These are phyloP conservation scores for Leistus spinibarbis DNA, from an alignment of 2,888 invertebrate species.

Conservation along the genomic window DNA sequence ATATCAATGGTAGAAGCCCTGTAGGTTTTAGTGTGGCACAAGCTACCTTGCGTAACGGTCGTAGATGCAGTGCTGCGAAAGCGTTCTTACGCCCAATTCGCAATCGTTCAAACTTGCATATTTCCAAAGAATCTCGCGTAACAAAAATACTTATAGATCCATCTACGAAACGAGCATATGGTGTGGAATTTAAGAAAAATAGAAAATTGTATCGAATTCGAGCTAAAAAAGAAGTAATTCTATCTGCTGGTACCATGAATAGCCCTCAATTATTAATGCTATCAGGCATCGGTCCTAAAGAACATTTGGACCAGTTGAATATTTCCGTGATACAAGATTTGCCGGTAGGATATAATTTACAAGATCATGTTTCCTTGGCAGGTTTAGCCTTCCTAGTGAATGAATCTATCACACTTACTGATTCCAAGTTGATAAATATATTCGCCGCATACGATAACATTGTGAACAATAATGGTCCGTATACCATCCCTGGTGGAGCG, in stretches of 20 bases:
- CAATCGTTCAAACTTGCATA: conserved; percentile 66
- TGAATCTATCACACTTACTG: conserved; percentile 49
- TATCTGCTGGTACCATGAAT: conserved; percentile 79
- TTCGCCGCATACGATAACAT: conserved; percentile 67
- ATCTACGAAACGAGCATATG: conserved; percentile 62
- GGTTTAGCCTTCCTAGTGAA: conserved; percentile 74
- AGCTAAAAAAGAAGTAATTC: conserved; percentile 74
- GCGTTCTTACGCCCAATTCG: conserved; percentile 73
- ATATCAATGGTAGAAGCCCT: conserved; percentile 64
- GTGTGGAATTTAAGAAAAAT: conserved; percentile 70
- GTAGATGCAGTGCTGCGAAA: conserved; percentile 75
- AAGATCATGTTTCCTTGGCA: conserved; percentile 75
- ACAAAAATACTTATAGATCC: conserved; percentile 68
- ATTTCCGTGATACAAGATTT: conserved; percentile 69
- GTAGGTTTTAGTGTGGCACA: conserved; percentile 67
- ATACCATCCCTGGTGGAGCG: conserved; percentile 79
- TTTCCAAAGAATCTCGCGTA: conserved; percentile 70
- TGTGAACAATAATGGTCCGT: conserved; percentile 69
- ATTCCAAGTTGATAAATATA: conserved; percentile 52
- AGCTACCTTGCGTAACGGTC: conserved; percentile 69
- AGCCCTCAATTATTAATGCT: conserved; percentile 83
- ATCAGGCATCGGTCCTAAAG: conserved; percentile 75
- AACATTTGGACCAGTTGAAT: conserved; percentile 63
- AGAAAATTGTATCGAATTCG: conserved; percentile 59
- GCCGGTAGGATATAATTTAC: conserved; percentile 76